Evolutionary conservation across 2,888 invertebrate species (phyloP), one percentile per base, ranked within the genome.

Genomic region (Elegia similella): DNA sequence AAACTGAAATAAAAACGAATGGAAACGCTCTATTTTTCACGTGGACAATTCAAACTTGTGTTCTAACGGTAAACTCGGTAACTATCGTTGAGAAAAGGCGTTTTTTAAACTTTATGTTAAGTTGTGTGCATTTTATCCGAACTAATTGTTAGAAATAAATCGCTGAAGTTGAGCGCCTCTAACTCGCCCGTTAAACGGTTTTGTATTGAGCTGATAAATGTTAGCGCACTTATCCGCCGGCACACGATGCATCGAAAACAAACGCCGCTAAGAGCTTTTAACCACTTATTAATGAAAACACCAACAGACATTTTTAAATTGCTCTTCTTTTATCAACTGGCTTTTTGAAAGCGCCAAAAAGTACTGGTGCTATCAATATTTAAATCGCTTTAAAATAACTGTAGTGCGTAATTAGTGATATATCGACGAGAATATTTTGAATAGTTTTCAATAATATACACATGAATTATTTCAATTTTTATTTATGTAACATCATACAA

Each of bases 251-350:
- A 70, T 63, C 70, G 64, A 75, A 77, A 80, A 77, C 74, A 76
- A 80, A 79, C 65, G 74, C 70, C 65, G 67, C 65, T 71, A 72
- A 72, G 63, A 73, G 77, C 79, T 84, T 80, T 83, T 75, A 75
- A 76, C 72, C 73, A 78, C 73, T 69, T 74, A 76, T 70, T 75
- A 78, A 69, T 62, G 62, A 73, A 82, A 78, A 64, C 64, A 67
- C 65, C 63, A 64, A 69, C 69, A 73, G 70, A 67, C 62, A 72
- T 70, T 66, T 69, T 69, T 63, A 70, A 70, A 76, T 72, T 75
- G 71, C 68, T 72, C 70, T n/a, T 72, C 73, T 78, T 80, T 72
- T 78, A 78, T 80, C 72, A 72, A 67, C 70, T 69, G 68, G 70
- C 66, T 73, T 75, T 69, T 69, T 64, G 69, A 68, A 68, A 59